phyloP scores from a whole-genome alignment of 2,113 vertebrate genomes.

The Hemiprocne comata region DNA sequence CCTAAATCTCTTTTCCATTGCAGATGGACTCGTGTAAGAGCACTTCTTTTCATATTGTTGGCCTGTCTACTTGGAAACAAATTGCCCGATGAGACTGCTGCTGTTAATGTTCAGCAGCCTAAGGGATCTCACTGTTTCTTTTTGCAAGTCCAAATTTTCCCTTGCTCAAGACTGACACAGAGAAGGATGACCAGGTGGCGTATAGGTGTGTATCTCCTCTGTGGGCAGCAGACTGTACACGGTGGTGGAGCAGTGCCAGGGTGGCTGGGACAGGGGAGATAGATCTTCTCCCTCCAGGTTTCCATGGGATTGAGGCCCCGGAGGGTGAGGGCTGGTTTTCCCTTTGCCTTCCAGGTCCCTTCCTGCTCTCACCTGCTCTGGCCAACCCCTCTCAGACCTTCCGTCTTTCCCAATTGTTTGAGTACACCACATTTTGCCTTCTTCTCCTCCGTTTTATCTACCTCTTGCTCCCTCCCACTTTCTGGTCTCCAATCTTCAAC shows the following conservation, averaged over 20 bases:
- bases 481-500: background rate
- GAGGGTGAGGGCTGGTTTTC: background rate
- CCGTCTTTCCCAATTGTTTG: background rate
- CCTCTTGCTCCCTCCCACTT: background rate
- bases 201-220: background rate
- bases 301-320: background rate
- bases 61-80: background rate
- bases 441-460: background rate
- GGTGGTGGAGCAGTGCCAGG: background rate
- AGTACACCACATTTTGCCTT: background rate
- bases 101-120: background rate
- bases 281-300: background rate
- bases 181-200: fast-evolving
- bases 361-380: background rate
- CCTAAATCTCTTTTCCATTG: background rate
- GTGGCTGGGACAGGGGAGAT: background rate
- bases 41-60: background rate
- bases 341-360: background rate
- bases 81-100: background rate
- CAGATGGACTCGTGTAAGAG: background rate
- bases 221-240: fast-evolving
- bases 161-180: background rate
- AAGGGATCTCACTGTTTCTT: background rate
- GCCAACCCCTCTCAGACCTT: background rate
- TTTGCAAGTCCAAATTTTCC: background rate